These are phyloP conservation scores for Cheilosia variabilis DNA, from an alignment of 2,888 invertebrate species.

Conservation along the genomic window DNA sequence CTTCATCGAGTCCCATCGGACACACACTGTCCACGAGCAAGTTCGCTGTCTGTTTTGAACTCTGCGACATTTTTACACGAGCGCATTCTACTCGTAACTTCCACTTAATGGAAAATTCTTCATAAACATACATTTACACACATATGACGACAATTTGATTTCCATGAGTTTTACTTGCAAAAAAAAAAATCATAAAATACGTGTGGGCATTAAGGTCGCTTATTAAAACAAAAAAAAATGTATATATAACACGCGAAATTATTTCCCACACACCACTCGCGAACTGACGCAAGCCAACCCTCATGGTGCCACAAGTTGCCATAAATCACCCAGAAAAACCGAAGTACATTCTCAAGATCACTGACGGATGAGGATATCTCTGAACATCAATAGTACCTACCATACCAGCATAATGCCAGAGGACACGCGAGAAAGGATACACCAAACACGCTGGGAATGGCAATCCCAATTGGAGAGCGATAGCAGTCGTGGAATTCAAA, in stretches of 20 bases:
- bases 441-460: conserved; percentile 41
- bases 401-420: conserved; percentile 69
- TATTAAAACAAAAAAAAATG: conserved; percentile 9
- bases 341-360: conserved; percentile 60
- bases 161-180: conserved; percentile 37
- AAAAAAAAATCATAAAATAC: conserved; percentile 8
- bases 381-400: conserved; percentile 42
- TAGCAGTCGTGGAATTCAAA: conserved; percentile 63
- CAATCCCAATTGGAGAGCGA: conserved; percentile 57
- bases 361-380: conserved; percentile 19
- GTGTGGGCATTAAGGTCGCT: conserved; percentile 56
- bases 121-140: not conserved
- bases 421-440: conserved; percentile 74
- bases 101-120: conserved; percentile 41
- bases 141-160: conserved; percentile 12
- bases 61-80: conserved; percentile 42
- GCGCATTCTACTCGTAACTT: conserved; percentile 43
- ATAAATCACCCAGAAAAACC: conserved; percentile 57
- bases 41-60: conserved; percentile 56
- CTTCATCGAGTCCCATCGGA: conserved; percentile 71
- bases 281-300: conserved; percentile 71
- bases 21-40: conserved; percentile 69
- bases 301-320: conserved; percentile 67
- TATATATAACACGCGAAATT: conserved; percentile 54
- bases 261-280: conserved; percentile 63